Evolutionary conservation across 2,797 vertebrate species (phyloP).

Genomic region (Masticophis lateralis): DNA sequence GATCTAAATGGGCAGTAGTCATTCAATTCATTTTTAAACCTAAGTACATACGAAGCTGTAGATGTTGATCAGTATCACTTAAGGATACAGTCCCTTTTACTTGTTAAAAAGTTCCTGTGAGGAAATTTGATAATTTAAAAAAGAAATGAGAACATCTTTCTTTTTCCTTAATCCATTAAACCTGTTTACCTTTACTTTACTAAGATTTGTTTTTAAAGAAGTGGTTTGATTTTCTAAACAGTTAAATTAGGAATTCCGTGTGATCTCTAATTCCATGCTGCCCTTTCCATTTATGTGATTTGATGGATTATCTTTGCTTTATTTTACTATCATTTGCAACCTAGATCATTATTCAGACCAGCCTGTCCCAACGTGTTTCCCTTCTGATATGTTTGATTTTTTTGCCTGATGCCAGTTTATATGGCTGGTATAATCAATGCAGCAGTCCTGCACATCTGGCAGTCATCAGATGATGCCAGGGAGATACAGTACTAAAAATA

Average conservation of each 20-base stretch:
- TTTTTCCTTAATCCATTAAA: neutral
- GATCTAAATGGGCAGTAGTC: neutral
- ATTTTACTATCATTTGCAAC: neutral
- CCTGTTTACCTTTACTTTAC: neutral
- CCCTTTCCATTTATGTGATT: neutral
- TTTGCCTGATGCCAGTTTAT: neutral
- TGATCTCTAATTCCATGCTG: neutral
- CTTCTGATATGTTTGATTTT: neutral
- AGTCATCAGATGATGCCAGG: neutral
- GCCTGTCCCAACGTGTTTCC: neutral
- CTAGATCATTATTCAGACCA: neutral
- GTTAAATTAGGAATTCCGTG: neutral
- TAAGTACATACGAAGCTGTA: neutral
- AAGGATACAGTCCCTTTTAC: neutral
- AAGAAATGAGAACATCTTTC: neutral
- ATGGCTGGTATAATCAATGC: neutral
- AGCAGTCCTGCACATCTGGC: neutral
- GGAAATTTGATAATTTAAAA: neutral
- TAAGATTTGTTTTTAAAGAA: neutral
- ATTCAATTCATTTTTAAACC: neutral
- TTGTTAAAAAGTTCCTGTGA: neutral
- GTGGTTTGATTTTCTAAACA: neutral
- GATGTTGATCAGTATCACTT: neutral
- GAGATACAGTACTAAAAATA: neutral
- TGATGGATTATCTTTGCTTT: neutral